These are phyloP conservation scores for Heteropelma amictum DNA, from an alignment of 2,888 invertebrate species.

Conservation along the genomic window DNA sequence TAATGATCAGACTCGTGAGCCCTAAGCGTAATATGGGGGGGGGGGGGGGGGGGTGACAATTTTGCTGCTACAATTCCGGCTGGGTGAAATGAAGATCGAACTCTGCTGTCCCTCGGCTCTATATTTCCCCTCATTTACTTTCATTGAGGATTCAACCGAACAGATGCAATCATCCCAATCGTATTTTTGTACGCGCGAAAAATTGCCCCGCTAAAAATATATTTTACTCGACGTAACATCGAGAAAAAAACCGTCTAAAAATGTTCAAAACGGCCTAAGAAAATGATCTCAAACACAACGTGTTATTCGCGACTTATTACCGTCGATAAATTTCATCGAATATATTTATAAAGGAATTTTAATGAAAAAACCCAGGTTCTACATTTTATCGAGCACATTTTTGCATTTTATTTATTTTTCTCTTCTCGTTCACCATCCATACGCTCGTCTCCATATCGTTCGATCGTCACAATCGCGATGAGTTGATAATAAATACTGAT, in stretches of 20 bases:
- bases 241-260: background rate
- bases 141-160: conserved; percentile 53
- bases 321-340: no score
- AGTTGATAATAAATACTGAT: conserved; percentile 69
- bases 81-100: conserved; percentile 29
- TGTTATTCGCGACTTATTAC: no score
- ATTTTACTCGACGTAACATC: background rate
- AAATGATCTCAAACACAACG: no score
- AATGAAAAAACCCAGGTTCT: no score
- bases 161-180: conserved; percentile 63
- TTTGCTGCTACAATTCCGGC: conserved; percentile 51
- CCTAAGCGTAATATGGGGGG: no score
- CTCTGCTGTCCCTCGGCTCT: conserved; percentile 56
- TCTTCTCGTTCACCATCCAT: background rate
- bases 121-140: conserved; percentile 67
- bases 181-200: background rate
- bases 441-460: conserved; percentile 22
- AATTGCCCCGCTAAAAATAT: background rate
- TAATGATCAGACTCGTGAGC: conserved; percentile 56
- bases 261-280: no score
- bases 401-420: background rate
- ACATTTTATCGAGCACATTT: no score
- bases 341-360: no score
- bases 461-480: conserved; percentile 33
- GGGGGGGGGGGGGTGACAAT: conserved; percentile 56